A percentile compares a stretch with the other conserved stretches of the same genome.
These are phyloP conservation scores for Cyprinodon variegatus DNA, from an alignment of 2,113 vertebrate species.

Conservation along the genomic window DNA sequence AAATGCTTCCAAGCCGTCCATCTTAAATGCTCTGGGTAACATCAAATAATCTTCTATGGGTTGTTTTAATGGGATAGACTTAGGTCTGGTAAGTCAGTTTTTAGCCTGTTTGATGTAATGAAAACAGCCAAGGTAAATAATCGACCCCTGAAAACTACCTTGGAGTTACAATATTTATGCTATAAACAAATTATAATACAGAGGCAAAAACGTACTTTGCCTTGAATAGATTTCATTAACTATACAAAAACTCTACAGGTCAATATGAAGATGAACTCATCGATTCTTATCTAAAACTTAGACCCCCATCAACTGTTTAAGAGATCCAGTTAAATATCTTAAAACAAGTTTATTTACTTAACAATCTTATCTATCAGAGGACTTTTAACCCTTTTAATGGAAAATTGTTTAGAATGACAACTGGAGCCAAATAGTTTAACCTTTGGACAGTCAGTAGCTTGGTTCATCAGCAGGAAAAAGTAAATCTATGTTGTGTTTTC, in stretches of 20 bases:
- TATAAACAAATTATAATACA: background rate
- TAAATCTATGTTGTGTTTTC: background rate
- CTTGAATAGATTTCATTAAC: background rate
- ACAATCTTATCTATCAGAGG: conserved; percentile 21
- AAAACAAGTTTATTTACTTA: conserved; percentile 7
- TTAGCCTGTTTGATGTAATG: background rate
- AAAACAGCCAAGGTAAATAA: background rate
- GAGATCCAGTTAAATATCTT: background rate
- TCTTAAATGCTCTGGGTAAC: background rate
- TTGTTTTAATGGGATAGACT: background rate
- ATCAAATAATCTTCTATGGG: background rate
- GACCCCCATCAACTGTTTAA: background rate
- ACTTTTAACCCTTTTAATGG: conserved; percentile 39
- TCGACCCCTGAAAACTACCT: no score
- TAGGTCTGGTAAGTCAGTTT: background rate
- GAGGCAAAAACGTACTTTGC: background rate
- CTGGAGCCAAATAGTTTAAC: conserved; percentile 37
- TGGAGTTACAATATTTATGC: background rate
- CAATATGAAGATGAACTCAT: no score
- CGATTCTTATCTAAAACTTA: background rate
- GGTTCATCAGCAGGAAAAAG: conserved; percentile 21
- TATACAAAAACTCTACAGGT: no score
- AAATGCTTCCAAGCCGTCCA: background rate
- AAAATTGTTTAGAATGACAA: conserved; percentile 31
- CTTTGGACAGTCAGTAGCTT: conserved; percentile 48